Conservation (phyloP, 2,888 invertebrate species). For the Liopterus haemorrhoidalis region DNA sequence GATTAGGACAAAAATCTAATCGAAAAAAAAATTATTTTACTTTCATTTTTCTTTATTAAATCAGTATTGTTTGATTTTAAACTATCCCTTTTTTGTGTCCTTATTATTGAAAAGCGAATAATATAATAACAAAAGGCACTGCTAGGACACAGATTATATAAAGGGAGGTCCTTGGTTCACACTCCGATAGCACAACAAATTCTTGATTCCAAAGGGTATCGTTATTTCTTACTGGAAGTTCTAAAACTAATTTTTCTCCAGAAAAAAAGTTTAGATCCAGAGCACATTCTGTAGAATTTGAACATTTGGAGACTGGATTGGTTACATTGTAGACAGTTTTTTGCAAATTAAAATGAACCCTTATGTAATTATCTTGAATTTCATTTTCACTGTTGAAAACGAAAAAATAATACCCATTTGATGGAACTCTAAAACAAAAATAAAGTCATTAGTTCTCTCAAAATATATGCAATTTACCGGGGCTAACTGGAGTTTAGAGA, state of each 20-base stretch:
- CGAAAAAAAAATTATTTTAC: constrained; percentile 2
- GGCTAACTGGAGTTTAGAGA: too few relatives aligned
- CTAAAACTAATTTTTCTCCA: constrained; percentile 62
- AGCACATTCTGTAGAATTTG: constrained; percentile 60
- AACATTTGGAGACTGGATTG: constrained; percentile 55
- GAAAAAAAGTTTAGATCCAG: constrained; percentile 64
- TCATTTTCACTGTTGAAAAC: constrained; percentile 79
- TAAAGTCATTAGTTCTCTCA: background rate
- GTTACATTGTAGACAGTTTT: constrained; percentile 66
- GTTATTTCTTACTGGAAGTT: constrained; percentile 58
- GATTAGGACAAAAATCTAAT: background rate
- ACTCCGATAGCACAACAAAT: constrained; percentile 65
- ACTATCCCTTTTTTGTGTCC: too few relatives aligned
- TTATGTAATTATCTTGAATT: constrained; percentile 62
- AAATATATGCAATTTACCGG: background rate
- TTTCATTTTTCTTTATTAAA: too few relatives aligned
- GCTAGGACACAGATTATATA: constrained; percentile 63
- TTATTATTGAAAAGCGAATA: constrained; percentile 65
- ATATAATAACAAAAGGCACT: constrained; percentile 64
- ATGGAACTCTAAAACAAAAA: constrained; percentile 54
- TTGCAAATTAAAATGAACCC: constrained; percentile 62
- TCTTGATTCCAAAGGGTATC: constrained; percentile 68
- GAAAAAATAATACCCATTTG: constrained; percentile 76
- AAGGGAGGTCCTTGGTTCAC: constrained; percentile 65
- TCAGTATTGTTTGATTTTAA: too few relatives aligned